These are phyloP conservation scores for Excalfactoria chinensis DNA, from an alignment of 2,113 vertebrate genomes.

Conservation along the genomic window DNA sequence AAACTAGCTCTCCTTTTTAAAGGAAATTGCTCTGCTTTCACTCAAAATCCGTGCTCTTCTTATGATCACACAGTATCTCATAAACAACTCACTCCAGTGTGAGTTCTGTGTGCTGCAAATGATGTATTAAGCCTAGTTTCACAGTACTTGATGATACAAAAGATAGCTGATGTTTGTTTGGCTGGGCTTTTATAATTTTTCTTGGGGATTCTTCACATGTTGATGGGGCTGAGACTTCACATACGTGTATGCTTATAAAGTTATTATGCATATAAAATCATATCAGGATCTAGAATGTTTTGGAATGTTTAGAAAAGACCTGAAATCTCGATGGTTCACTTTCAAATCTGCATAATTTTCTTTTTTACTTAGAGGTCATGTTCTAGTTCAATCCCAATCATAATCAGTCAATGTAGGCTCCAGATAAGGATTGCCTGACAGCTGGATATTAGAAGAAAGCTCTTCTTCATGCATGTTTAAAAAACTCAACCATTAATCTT, in stretches of 20 bases:
- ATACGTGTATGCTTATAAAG: background rate
- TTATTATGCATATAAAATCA: background rate
- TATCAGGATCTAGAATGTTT: background rate
- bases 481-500: constrained; percentile 61
- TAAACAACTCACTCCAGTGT: background rate
- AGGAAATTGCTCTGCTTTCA: background rate
- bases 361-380: constrained; percentile 35
- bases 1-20: background rate
- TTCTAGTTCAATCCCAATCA: constrained; percentile 26
- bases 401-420: constrained; percentile 15
- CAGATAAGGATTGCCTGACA: constrained; percentile 30
- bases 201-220: background rate
- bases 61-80: background rate
- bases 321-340: background rate
- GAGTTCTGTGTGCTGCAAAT: background rate
- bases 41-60: background rate
- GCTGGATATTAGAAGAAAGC: constrained; percentile 40
- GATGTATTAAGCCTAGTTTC: background rate
- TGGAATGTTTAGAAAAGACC: background rate
- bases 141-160: background rate
- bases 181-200: background rate
- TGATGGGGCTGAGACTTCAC: background rate
- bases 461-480: constrained; percentile 45
- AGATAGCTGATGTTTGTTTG: background rate
- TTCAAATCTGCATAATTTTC: constrained; percentile 19